Conservation (phyloP, 2,113 vertebrate genomes). For the Tetrax tetrax region DNA sequence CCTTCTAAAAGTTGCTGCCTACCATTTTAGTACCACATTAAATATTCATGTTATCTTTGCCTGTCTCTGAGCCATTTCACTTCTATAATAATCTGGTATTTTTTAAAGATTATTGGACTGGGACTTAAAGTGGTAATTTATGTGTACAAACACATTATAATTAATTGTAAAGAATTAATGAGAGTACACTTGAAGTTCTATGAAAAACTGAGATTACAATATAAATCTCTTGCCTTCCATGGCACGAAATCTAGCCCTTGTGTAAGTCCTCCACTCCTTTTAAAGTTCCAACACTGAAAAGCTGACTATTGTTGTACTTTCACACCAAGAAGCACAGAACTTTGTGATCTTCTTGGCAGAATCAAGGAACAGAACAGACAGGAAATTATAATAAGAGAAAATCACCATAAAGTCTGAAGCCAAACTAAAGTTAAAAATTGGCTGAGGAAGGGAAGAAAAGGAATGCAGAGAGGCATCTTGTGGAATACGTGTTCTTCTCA, state of each 20-base stretch:
- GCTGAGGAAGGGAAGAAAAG: neutral
- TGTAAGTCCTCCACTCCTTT: neutral
- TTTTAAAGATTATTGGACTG: neutral
- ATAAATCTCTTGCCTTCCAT: neutral
- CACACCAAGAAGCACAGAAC: neutral
- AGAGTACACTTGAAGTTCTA: neutral
- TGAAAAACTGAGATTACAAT: neutral
- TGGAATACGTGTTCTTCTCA: neutral
- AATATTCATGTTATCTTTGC: neutral
- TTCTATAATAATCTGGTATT: neutral
- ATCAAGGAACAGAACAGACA: neutral
- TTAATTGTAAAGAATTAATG: neutral
- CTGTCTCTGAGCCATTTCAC: neutral
- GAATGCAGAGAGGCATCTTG: neutral
- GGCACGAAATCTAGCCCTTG: neutral
- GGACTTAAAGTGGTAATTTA: neutral
- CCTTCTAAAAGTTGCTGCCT: neutral
- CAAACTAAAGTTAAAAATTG: neutral
- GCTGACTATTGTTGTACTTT: neutral
- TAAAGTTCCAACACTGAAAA: neutral
- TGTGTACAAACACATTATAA: neutral
- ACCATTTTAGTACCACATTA: neutral
- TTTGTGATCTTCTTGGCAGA: neutral
- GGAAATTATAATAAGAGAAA: neutral
- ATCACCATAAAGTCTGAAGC: neutral